Evolutionary conservation across 2,113 vertebrate species (phyloP).

Genomic region (Camelus bactrianus): DNA sequence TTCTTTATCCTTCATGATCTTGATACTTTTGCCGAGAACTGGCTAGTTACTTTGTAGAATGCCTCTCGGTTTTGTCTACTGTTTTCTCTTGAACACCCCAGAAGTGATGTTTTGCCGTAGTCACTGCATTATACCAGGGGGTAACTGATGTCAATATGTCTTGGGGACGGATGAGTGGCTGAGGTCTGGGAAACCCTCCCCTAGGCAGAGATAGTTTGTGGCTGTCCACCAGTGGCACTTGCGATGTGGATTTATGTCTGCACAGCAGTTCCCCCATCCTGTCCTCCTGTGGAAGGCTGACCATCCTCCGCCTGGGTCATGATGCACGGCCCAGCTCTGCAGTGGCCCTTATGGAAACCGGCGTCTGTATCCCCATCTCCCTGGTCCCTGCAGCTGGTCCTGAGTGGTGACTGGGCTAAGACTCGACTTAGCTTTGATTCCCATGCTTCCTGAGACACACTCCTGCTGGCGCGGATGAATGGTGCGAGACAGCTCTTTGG

Average conservation of each 20-base stretch:
- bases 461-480: not conserved
- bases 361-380: fast-evolving
- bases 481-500: not conserved
- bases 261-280: no score
- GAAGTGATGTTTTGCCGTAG: not conserved
- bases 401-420: not conserved
- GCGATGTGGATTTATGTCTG: fast-evolving
- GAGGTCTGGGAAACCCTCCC: not conserved
- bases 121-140: fast-evolving
- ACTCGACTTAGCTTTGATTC: not conserved
- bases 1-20: not conserved
- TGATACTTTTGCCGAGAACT: not conserved
- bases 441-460: not conserved
- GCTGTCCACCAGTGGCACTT: not conserved
- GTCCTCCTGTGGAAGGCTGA: not conserved
- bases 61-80: not conserved
- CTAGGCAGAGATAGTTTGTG: not conserved
- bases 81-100: not conserved
- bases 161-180: not conserved
- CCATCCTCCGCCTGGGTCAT: not conserved
- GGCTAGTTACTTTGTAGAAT: not conserved
- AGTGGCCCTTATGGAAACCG: not conserved
- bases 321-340: not conserved
- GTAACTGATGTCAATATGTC: not conserved
- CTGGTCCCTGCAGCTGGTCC: not conserved